Conservation (phyloP, 2,797 vertebrate species). For the Alosa sapidissima region DNA sequence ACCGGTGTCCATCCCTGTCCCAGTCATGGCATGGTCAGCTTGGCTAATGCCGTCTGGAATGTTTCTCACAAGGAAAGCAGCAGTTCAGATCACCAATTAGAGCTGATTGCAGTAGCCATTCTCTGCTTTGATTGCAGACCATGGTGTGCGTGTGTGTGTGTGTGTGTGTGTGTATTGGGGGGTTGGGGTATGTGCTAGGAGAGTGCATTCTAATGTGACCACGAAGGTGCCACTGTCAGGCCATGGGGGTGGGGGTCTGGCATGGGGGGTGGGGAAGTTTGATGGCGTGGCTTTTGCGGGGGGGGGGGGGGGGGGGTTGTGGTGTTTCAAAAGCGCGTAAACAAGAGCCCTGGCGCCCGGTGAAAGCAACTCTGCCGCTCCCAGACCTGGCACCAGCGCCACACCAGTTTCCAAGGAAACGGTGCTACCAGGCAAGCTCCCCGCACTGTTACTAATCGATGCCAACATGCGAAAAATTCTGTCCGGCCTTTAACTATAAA, state of each 20-base stretch:
- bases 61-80: constrained; percentile 41
- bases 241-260: not conserved
- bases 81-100: constrained; percentile 45
- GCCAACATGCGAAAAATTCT: constrained; percentile 59
- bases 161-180: not conserved
- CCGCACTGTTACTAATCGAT: constrained; percentile 37
- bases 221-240: constrained; percentile 49
- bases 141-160: not conserved
- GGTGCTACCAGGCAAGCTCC: constrained; percentile 59
- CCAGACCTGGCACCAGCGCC: constrained; percentile 58
- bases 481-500: constrained; percentile 57
- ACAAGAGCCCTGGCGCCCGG: constrained; percentile 57
- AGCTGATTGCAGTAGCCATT: constrained; percentile 36
- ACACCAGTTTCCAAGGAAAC: constrained; percentile 68
- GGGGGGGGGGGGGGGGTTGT: not conserved
- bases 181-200: not conserved
- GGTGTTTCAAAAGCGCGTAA: constrained; percentile 52
- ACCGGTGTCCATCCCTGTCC: not conserved
- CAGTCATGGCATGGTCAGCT: not conserved
- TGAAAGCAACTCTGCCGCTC: constrained; percentile 62
- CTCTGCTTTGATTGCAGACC: constrained; percentile 45
- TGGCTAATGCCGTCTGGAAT: not conserved
- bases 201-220: constrained; percentile 59
- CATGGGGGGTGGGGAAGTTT: not conserved
- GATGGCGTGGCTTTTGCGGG: constrained; percentile 7